Evolutionary conservation across 2,113 vertebrate genomes (phyloP).

Genomic region (Oncorhynchus masou): DNA sequence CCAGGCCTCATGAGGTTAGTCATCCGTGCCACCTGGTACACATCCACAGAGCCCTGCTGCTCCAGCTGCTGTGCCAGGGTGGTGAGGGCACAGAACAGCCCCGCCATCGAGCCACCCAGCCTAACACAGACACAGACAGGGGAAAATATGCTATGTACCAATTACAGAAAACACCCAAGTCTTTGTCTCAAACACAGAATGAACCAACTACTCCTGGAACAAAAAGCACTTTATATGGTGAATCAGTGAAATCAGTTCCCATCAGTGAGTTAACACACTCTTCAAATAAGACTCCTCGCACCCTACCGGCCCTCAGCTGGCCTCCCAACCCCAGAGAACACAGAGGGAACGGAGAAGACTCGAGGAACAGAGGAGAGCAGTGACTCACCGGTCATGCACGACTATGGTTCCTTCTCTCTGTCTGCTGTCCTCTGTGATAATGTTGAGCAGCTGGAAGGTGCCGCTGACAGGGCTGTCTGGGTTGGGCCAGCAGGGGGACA

Average conservation of each 20-base stretch:
- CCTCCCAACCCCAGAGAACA: no score
- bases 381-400: slow-evolving; percentile 89
- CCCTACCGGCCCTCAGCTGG: no score
- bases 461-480: slow-evolving; percentile 94
- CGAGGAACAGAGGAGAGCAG: no score
- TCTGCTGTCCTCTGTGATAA: slow-evolving; percentile 84
- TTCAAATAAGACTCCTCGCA: no score
- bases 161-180: not conserved
- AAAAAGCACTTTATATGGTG: no score
- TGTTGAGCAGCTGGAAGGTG: slow-evolving; percentile 87
- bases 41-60: slow-evolving; percentile 85
- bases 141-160: not conserved
- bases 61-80: slow-evolving; percentile 88
- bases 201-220: not conserved
- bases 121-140: slow-evolving; percentile 36
- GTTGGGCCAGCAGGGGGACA: slow-evolving; percentile 91
- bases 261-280: no score
- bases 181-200: not conserved
- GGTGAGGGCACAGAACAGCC: slow-evolving; percentile 81
- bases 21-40: slow-evolving; percentile 93
- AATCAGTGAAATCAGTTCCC: no score
- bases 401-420: slow-evolving; percentile 80
- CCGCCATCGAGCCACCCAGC: slow-evolving; percentile 66
- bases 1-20: slow-evolving; percentile 95
- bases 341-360: no score